Evolutionary conservation across 2,113 vertebrate species (phyloP).

Genomic region (Alethe diademata): DNA sequence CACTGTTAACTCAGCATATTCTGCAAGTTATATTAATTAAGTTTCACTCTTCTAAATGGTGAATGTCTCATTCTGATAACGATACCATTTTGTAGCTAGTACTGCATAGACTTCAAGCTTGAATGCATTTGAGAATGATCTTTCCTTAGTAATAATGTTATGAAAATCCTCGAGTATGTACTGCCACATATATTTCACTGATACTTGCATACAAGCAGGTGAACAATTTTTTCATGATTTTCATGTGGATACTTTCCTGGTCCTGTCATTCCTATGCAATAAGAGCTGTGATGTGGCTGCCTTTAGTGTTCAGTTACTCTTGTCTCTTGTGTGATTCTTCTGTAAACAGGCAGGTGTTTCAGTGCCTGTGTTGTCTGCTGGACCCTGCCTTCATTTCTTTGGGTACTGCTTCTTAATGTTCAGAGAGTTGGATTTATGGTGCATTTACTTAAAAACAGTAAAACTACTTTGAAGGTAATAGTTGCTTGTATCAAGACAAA

Average conservation of each 20-base stretch:
- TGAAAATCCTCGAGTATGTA: not conserved
- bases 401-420: conserved; percentile 56
- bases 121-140: not conserved
- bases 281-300: conserved; percentile 13
- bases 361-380: not conserved
- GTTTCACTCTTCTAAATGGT: not conserved
- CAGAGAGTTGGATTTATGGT: conserved; percentile 65
- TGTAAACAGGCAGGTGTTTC: not conserved
- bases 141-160: not conserved
- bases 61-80: not conserved
- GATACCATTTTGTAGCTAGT: not conserved
- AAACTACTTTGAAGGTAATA: not conserved
- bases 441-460: not conserved
- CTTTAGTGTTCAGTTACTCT: not conserved
- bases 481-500: not conserved
- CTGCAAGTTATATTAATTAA: not conserved
- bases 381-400: conserved; percentile 21
- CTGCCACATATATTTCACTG: not conserved
- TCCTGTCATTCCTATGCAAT: not conserved
- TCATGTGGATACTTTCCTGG: not conserved
- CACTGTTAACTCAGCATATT: conserved; percentile 8
- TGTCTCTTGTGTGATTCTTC: not conserved
- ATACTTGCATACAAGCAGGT: not conserved
- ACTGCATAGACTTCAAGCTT: not conserved
- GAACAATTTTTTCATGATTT: not conserved